Evolutionary conservation across 2,797 vertebrate species (phyloP), one percentile per base, ranked within the genome.

Genomic region (Oreochromis grahami): DNA sequence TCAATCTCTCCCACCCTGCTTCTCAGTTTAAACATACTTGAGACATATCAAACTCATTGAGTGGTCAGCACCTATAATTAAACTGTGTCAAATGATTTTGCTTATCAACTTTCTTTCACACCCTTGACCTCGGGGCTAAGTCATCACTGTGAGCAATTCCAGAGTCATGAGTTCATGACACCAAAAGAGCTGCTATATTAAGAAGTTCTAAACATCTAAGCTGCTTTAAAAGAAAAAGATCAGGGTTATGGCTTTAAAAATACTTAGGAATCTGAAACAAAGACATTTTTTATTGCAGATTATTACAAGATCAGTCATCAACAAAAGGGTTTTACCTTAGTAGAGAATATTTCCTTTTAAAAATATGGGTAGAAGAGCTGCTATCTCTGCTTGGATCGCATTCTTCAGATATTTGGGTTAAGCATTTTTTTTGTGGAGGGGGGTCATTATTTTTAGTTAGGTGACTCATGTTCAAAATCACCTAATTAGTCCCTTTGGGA

Each of bases 401-500:
- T 85, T 87, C 84, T 86, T 91, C 19, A 82, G 79, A 89, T 87
- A 93, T 94, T 87, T 92, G 77, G 88, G 89, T 91, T 88, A 90
- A 91, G 77, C 84, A 83, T 34, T 45, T 2, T 32, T 56, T 56
- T 4, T 58, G 55, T 34, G 29, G 29, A 7, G 32, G 29, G 6
- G 56, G 56, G 17, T 82, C 81, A 89, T 93, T 88, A 85, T 93
- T 93, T 90, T 56, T 24, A 83, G 80, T 88, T 76, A 79, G 87
- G 81, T 86, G 89, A 92, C 88, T 94, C 19, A 19, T 74, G 90
- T 93, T 91, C 85, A 91, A 89, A 88, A 91, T 83, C 84, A 81
- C 58, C 76, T 96, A 96, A 96, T 96, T 95, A 91, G 94, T 83
- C 88, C 94, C 93, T 8, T 70, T 93, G 93, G 95, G 94, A 93